These are phyloP conservation scores for Passerina amoena DNA, from an alignment of 2,113 vertebrate genomes.

Conservation along the genomic window DNA sequence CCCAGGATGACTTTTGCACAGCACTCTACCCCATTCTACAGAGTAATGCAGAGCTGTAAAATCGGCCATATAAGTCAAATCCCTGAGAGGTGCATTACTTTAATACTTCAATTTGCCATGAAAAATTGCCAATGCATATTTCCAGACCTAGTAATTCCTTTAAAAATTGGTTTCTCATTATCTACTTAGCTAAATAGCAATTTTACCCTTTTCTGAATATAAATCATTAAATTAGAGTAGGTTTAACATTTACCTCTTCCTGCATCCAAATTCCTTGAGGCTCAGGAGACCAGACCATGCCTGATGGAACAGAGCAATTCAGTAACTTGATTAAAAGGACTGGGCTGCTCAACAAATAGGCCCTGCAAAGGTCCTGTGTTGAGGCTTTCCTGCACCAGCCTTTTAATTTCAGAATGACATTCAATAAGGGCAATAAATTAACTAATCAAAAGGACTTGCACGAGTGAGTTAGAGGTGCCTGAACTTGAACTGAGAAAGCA, in stretches of 20 bases:
- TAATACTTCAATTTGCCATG: neutral
- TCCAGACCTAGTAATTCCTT: neutral
- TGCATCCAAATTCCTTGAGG: neutral
- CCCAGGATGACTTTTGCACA: neutral
- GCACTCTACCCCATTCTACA: neutral
- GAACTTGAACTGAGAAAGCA: neutral
- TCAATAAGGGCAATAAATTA: constrained; percentile 38
- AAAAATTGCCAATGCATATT: neutral
- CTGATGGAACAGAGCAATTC: neutral
- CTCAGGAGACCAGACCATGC: neutral
- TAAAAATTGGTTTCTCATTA: constrained; percentile 8
- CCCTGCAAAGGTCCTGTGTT: neutral
- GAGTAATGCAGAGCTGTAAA: neutral
- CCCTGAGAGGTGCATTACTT: neutral
- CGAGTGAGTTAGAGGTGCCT: neutral
- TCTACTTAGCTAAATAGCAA: neutral
- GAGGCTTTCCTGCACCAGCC: neutral
- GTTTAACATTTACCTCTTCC: constrained; percentile 6
- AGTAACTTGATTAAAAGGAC: constrained; percentile 48
- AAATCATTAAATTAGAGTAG: constrained; percentile 52
- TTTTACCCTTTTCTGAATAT: constrained; percentile 5
- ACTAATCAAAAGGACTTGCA: neutral
- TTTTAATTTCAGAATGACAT: constrained; percentile 58
- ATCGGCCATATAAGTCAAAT: neutral
- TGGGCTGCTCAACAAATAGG: neutral